phyloP scores from a whole-genome alignment of 2,888 invertebrate genomes.

The Rhogogaster chlorosoma region DNA sequence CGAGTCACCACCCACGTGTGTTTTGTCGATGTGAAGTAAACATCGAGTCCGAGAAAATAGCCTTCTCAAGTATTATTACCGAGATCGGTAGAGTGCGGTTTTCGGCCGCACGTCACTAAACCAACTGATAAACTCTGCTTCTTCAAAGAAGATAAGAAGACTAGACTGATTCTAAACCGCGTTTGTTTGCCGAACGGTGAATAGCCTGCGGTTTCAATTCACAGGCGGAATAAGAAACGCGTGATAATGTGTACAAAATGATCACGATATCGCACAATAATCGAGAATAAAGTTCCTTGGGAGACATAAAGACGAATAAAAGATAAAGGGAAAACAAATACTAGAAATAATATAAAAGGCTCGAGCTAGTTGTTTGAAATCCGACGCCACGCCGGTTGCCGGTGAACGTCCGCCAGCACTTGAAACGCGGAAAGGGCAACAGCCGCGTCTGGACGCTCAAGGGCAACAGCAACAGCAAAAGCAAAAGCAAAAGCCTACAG shows the following conservation, averaged over 20 bases:
- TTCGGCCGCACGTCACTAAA: not conserved
- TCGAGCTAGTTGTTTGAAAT: not conserved
- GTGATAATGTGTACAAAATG: not conserved
- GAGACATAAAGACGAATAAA: not conserved
- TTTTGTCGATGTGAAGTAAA: not conserved
- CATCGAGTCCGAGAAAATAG: not conserved
- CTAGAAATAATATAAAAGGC: not conserved
- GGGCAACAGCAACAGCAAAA: slow-evolving; percentile 56
- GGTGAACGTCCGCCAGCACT: slow-evolving; percentile 68
- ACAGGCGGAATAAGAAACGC: not conserved
- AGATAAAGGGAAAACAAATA: not conserved
- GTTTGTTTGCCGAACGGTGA: not conserved
- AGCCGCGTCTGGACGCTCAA: slow-evolving; percentile 58
- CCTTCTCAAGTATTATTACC: not conserved
- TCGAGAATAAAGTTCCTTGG: not conserved
- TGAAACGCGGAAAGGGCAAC: slow-evolving; percentile 63
- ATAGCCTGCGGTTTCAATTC: not conserved
- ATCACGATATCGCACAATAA: not conserved
- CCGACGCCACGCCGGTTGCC: slow-evolving; percentile 45
- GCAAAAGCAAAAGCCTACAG: slow-evolving; percentile 16
- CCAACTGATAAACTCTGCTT: not conserved
- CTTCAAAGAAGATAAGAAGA: not conserved
- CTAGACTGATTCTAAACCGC: not conserved
- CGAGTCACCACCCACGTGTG: not conserved
- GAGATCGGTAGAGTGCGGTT: not conserved